Base-by-base conservation (phyloP, 2,888 invertebrate species). In the Amphimallon solstitiale region DNA sequence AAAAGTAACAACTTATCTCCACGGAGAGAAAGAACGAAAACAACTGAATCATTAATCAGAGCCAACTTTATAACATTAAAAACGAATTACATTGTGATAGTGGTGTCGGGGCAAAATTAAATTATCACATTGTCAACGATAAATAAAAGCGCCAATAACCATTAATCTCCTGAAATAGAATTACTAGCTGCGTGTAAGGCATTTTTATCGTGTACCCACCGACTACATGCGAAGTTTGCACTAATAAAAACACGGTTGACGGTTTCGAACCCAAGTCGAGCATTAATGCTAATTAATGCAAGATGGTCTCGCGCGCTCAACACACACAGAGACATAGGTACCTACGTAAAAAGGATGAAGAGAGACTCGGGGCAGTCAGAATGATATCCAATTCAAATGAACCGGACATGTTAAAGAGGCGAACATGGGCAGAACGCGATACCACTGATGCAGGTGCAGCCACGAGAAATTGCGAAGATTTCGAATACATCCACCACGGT, bases 361-460 rank as follows among this genome's bases (percentile, higher is more conserved):
- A 37, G 63, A 29, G 7, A n/a, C 29, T 5, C 7, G 29, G 23
- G 29, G 29, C 29, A 29, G 6, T 29, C 29, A 35, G 61, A 64
- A 67, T 67, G 64, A 69, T 68, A 68, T 68, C 67, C 70, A 68
- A 70, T 70, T 70, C 70, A 66, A 70, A 70, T 70, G 70, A 68
- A 66, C 48, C 59, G 63, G 35, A 45, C 48, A 66, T 52, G 66
- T 70, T 63, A 56, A 60, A 34, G 45, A 68, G 46, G 48, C 60
- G 65, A 52, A 61, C 63, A 63, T 52, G 63, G 40, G 21, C 54
- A 15, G 54, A 21, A 54, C 54, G 54, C 38, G 54, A 23, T 54
- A 54, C 38, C 21, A 40, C 54, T 54, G n/a, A n/a, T n/a, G 54
- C 54, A 54, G 54, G 54, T 54, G 54, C 23, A 40, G 38, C 5